Percentiles rank a stretch among this genome's conserved stretches.
phyloP scores from a whole-genome alignment of 2,797 vertebrate genomes.

The Amniataba percoides region DNA sequence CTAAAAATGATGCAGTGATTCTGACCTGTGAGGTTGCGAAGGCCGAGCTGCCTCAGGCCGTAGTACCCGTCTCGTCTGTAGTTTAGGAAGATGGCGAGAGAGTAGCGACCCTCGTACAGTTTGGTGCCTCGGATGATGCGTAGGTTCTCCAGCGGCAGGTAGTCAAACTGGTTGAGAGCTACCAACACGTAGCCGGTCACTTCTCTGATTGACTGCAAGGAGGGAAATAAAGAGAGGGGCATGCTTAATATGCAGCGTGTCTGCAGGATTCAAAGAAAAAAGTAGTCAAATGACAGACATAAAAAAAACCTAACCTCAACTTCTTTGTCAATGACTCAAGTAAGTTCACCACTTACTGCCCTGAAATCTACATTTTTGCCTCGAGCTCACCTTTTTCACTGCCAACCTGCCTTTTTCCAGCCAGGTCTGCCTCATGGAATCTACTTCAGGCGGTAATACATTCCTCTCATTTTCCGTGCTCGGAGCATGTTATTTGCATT shows the following conservation, averaged over 20 bases:
- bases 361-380: neutral
- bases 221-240: neutral
- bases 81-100: conserved; percentile 96
- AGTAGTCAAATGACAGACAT: neutral
- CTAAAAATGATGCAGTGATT: neutral
- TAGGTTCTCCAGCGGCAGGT: conserved; percentile 96
- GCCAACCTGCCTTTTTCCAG: neutral
- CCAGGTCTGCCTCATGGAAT: neutral
- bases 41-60: conserved; percentile 93
- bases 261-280: neutral
- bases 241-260: neutral
- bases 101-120: conserved; percentile 94
- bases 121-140: conserved; percentile 95
- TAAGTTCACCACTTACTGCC: neutral
- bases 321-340: neutral
- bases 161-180: conserved; percentile 96
- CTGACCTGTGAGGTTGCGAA: conserved; percentile 94
- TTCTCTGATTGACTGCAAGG: conserved; percentile 94
- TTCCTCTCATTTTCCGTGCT: conserved; percentile 42
- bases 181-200: conserved; percentile 98
- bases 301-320: neutral
- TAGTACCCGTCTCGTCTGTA: conserved; percentile 95
- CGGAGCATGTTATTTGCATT: conserved; percentile 66
- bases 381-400: conserved; percentile 7
- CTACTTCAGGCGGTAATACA: conserved; percentile 12